Percentiles rank a stretch among this genome's conserved stretches.
phyloP scores from a whole-genome alignment of 2,797 vertebrate genomes.

The Trachops cirrhosus region DNA sequence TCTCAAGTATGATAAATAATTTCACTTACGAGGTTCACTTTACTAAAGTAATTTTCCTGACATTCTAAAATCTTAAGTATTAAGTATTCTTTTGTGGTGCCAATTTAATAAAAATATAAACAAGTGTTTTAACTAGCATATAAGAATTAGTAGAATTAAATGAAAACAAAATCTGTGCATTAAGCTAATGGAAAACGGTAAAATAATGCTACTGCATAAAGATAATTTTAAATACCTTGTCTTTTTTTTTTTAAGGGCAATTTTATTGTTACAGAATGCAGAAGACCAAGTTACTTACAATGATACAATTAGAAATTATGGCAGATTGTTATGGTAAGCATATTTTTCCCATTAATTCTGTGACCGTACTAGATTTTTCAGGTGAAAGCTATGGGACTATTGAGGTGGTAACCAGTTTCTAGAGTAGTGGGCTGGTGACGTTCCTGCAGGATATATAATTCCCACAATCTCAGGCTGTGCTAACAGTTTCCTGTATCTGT shows the following conservation, averaged over 20 bases:
- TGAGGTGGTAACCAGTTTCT: neutral
- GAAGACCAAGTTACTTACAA: constrained; percentile 84
- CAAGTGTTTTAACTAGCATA: neutral
- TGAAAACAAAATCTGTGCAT: neutral
- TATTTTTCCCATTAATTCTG: neutral
- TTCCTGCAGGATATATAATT: neutral
- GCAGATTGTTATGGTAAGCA: constrained; percentile 92
- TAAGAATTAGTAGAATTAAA: constrained; percentile 27
- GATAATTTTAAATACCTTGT: constrained; percentile 43
- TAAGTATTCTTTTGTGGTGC: neutral
- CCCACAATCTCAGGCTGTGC: neutral
- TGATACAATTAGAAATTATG: constrained; percentile 89
- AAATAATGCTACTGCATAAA: constrained; percentile 20
- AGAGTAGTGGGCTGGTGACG: neutral
- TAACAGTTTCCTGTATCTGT: neutral
- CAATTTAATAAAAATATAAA: constrained; percentile 32
- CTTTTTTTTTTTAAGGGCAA: constrained; percentile 85
- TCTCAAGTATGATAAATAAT: neutral
- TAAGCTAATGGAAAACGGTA: neutral
- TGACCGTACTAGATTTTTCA: neutral
- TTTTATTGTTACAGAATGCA: constrained; percentile 85
- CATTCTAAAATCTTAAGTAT: constrained; percentile 21
- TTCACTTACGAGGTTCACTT: constrained; percentile 17
- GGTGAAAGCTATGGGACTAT: neutral
- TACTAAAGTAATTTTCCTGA: constrained; percentile 30